phyloP scores from a whole-genome alignment of 2,888 invertebrate species.

The Philaethria dido region DNA sequence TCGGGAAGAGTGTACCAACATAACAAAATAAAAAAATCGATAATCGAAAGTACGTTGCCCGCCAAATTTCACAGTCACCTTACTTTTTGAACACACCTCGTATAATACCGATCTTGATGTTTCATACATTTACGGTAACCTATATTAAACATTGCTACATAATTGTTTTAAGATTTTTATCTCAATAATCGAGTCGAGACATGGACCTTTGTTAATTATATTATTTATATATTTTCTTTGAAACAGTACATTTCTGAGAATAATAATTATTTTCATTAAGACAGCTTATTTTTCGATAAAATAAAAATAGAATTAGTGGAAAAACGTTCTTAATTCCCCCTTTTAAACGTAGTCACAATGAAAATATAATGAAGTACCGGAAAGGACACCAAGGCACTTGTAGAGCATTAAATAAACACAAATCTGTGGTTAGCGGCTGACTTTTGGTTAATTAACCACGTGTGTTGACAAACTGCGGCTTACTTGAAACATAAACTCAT shows the following conservation, averaged over 20 bases:
- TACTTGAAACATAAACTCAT: constrained; percentile 33
- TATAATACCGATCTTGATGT: too few species aligned
- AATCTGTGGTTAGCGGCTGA: constrained; percentile 39
- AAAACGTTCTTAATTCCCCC: not conserved
- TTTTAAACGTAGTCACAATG: not conserved
- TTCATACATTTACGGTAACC: too few species aligned
- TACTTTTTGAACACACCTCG: too few species aligned
- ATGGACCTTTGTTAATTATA: not conserved
- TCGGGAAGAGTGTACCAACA: too few species aligned
- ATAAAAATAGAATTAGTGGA: not conserved
- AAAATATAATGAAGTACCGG: constrained; percentile 28
- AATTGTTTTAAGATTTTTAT: too few species aligned
- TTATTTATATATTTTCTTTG: not conserved
- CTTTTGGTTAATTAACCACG: constrained; percentile 47
- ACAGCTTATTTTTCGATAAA: not conserved
- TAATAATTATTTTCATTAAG: not conserved
- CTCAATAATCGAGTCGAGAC: too few species aligned
- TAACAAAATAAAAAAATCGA: too few species aligned
- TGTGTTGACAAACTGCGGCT: constrained; percentile 39
- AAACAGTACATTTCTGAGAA: constrained; percentile 33
- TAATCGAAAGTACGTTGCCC: too few species aligned
- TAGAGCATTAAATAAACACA: constrained; percentile 39
- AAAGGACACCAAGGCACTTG: constrained; percentile 22
- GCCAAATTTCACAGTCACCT: too few species aligned
- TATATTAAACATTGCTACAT: too few species aligned